These are phyloP conservation scores for Notamacropus eugenii DNA, from an alignment of 2,797 vertebrate species.

Conservation along the genomic window DNA sequence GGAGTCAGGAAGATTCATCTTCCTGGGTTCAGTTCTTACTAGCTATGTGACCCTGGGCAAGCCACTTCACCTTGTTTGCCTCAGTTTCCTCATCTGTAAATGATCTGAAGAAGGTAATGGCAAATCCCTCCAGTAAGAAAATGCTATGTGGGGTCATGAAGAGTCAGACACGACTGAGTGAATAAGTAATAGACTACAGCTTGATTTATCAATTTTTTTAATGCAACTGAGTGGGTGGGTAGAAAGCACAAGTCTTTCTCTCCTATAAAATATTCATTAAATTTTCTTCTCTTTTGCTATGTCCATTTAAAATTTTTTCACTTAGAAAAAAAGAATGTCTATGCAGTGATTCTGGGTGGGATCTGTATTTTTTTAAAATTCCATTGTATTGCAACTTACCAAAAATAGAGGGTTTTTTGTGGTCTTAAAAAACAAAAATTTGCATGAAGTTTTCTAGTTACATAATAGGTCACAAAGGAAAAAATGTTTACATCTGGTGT, in stretches of 20 bases:
- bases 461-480: conserved; percentile 64
- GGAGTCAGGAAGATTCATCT: no score
- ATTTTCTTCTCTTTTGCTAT: conserved; percentile 57
- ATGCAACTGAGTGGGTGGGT: background rate
- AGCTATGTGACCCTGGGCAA: background rate
- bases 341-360: conserved; percentile 51
- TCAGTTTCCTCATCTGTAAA: no score
- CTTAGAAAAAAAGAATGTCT: conserved; percentile 53
- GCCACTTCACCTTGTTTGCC: background rate
- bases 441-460: conserved; percentile 69
- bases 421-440: conserved; percentile 64
- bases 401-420: conserved; percentile 49
- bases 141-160: background rate
- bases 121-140: background rate
- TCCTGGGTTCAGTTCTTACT: background rate
- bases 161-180: background rate
- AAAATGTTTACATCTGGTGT: conserved; percentile 75
- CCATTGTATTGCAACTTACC: conserved; percentile 32
- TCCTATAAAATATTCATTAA: conserved; percentile 17
- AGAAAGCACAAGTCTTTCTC: conserved; percentile 14
- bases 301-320: conserved; percentile 56
- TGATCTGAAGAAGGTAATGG: no score
- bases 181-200: conserved; percentile 11
- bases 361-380: conserved; percentile 48
- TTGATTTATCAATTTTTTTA: conserved; percentile 6